Percentiles rank a stretch among this genome's conserved stretches.
phyloP scores from a whole-genome alignment of 1,140 invertebrate genomes.

The Bombus cullumanus region DNA sequence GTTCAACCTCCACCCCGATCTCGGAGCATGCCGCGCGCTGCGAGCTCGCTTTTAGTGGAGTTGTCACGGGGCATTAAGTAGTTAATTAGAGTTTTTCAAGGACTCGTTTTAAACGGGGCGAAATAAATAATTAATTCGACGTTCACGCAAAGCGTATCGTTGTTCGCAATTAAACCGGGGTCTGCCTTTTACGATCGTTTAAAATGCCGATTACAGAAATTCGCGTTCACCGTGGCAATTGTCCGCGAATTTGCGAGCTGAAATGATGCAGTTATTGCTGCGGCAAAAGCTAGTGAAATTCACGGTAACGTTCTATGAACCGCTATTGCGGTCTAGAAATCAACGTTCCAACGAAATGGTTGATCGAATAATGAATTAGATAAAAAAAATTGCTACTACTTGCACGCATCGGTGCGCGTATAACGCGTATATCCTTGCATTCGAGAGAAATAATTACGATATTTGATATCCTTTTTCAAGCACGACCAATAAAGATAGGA shows the following conservation, averaged over 20 bases:
- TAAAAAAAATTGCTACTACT: background rate
- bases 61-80: constrained; percentile 37
- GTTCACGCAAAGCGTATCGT: constrained; percentile 25
- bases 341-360: background rate
- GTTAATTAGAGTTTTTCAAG: constrained; percentile 48
- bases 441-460: background rate
- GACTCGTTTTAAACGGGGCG: background rate
- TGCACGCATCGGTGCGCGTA: background rate
- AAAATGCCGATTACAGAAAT: constrained; percentile 35
- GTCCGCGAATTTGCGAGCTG: background rate
- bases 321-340: background rate
- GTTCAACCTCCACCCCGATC: background rate
- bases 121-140: constrained; percentile 33
- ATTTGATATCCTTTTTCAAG: background rate
- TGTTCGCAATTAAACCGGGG: constrained; percentile 30
- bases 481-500: too few relatives aligned
- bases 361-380: background rate
- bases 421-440: background rate
- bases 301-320: background rate
- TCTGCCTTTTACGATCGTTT: constrained; percentile 26
- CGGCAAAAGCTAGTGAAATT: constrained; percentile 21
- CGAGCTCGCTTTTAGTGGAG: constrained; percentile 5
- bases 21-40: background rate
- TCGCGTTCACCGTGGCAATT: constrained; percentile 1
- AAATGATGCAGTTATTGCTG: constrained; percentile 33